Evolutionary conservation across 1,140 invertebrate species (phyloP).

Genomic region (Penaeus japonicus): DNA sequence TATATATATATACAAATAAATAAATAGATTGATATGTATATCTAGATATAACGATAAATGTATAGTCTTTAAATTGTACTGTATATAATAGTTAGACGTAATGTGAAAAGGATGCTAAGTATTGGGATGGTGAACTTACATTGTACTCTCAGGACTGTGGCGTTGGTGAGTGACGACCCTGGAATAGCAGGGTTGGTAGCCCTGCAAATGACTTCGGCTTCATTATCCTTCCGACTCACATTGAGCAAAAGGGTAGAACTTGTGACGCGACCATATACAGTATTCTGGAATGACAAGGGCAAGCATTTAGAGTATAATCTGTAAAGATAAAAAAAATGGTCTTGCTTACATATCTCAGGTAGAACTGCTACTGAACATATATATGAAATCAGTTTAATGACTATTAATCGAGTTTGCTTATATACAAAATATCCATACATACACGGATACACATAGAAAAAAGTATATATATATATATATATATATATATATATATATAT

Average conservation of each 20-base stretch:
- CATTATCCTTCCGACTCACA: conserved; percentile 34
- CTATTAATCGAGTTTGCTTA: too few species aligned
- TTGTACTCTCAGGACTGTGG: conserved; percentile 38
- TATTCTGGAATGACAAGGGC: conserved; percentile 17
- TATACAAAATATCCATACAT: neutral
- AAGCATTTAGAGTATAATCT: neutral
- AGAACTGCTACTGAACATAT: too few species aligned
- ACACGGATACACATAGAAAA: neutral
- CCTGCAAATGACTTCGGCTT: conserved; percentile 32
- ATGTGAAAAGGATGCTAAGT: neutral
- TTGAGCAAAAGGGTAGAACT: conserved; percentile 46
- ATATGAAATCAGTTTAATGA: too few species aligned
- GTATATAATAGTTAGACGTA: conserved; percentile 4
- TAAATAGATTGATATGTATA: neutral
- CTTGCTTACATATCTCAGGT: too few species aligned
- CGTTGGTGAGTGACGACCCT: conserved; percentile 30
- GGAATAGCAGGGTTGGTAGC: conserved; percentile 44
- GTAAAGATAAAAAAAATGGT: neutral
- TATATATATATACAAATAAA: neutral
- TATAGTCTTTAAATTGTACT: conserved; percentile 8
- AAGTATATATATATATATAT: neutral
- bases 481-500: neutral
- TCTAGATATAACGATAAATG: neutral
- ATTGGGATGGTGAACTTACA: conserved; percentile 31
- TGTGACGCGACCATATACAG: conserved; percentile 52